These are phyloP conservation scores for Cryptoprocta ferox DNA, from an alignment of 2,797 vertebrate genomes.

Conservation along the genomic window DNA sequence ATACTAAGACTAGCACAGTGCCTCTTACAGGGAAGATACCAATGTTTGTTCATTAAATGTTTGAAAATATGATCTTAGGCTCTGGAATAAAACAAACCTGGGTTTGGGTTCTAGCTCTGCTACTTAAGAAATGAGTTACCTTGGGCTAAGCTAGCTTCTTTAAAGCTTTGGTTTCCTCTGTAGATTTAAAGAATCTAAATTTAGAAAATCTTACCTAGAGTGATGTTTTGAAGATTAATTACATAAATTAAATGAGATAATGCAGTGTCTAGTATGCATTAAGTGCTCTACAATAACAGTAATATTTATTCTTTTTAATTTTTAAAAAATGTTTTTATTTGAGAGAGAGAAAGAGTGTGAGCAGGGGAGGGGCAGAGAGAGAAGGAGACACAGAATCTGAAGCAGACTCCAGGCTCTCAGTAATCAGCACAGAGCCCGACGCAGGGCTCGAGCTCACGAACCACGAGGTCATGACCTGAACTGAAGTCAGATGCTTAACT, in stretches of 20 bases:
- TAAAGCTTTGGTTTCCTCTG: neutral
- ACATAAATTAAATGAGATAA: conserved; percentile 20
- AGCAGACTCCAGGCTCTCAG: too few relatives aligned
- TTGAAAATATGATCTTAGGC: neutral
- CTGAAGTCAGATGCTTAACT: too few relatives aligned
- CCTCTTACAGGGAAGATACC: neutral
- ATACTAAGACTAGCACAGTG: neutral
- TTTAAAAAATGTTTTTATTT: too few relatives aligned
- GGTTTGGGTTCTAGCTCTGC: conserved; percentile 12
- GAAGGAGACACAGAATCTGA: too few relatives aligned
- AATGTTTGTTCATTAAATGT: neutral
- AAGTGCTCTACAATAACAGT: neutral
- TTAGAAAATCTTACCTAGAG: neutral
- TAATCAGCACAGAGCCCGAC: too few relatives aligned
- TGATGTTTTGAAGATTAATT: neutral
- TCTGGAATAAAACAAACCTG: neutral
- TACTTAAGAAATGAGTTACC: neutral
- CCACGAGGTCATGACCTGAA: too few relatives aligned
- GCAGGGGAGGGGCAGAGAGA: too few relatives aligned
- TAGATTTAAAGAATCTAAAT: neutral
- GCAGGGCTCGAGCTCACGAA: too few relatives aligned
- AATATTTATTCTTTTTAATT: neutral
- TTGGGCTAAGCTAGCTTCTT: neutral
- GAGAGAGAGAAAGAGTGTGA: too few relatives aligned
- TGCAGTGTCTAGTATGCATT: neutral